Base-by-base conservation (phyloP, 1,140 invertebrate species). In the Maniola jurtina region DNA sequence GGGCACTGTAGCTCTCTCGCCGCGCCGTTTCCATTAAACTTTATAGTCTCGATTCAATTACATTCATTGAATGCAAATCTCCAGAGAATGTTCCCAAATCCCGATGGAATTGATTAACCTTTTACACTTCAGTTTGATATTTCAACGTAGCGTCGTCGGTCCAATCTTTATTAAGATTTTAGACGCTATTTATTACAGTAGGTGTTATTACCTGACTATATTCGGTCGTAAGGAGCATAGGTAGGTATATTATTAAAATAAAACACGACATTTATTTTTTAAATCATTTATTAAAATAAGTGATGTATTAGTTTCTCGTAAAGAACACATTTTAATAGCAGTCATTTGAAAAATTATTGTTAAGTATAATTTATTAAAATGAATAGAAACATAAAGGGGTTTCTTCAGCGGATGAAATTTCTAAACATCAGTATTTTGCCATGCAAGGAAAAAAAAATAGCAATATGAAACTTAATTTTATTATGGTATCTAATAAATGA, bases 201-300 rank as follows among this genome's bases (percentile, higher is more conserved):
- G n/a, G n/a, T n/a, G n/a, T n/a, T n/a, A n/a, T n/a, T n/a, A n/a
- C n/a, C n/a, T n/a, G n/a, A 1, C 25, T 25, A 25, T 25, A 25
- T 25, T 25, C 25, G 25, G 25, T 25, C 25, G 25, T 25, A 25
- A n/a, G 25, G 25, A 25, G 25, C 25, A n/a, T n/a, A 25, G 25
- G 25, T 25, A 25, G 25, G 25, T 25, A 25, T 4, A 25, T 34
- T 34, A 34, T 55, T 1, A 0, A 63, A 57, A 57, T 13, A 64
- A 64, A 64, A 16, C 38, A 57, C 4, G 14, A 0, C 0, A 50
- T 66, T 56, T 3, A 45, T 42, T 66, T 64, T 69, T 73, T 73
- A 73, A 88, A 86, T 87, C 79, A 81, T 90, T 90, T 90, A 90
- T 85, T 90, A 90, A 90, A 90, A 90, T 90, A 88, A 90, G 77